These are phyloP conservation scores for Calephelis virginiensis DNA, from an alignment of 1,140 invertebrate species.

Conservation along the genomic window DNA sequence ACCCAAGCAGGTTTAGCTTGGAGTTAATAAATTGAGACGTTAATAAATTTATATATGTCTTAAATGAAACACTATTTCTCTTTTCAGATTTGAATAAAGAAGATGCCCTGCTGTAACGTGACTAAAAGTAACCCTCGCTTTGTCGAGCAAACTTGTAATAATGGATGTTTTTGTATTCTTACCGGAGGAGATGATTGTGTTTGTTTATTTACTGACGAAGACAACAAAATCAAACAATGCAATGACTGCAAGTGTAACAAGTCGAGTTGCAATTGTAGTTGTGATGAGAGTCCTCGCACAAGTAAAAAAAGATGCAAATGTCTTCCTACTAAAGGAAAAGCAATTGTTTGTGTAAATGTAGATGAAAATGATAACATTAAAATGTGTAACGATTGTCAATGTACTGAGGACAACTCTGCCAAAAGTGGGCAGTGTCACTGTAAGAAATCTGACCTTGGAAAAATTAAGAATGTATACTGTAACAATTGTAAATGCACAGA, in stretches of 20 bases:
- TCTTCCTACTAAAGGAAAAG: conserved; percentile 34
- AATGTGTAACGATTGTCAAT: conserved; percentile 20
- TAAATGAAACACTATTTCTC: background rate
- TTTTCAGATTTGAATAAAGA: background rate
- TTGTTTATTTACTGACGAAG: conserved; percentile 36
- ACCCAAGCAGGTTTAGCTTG: too few species aligned
- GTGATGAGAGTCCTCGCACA: conserved; percentile 11
- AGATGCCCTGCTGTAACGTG: conserved; percentile 46
- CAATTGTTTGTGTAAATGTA: conserved; percentile 36
- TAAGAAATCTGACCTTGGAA: background rate
- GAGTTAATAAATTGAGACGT: too few species aligned
- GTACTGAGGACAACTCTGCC: background rate
- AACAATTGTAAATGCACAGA: background rate
- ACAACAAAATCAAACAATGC: conserved; percentile 28
- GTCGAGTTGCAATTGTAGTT: conserved; percentile 9
- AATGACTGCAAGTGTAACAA: conserved; percentile 23
- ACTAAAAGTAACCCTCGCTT: conserved; percentile 30
- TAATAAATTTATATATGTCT: too few species aligned
- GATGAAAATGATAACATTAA: conserved; percentile 35
- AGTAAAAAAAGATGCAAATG: conserved; percentile 32
- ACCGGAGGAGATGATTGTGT: conserved; percentile 38
- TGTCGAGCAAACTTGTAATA: conserved; percentile 33
- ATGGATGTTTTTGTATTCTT: conserved; percentile 39
- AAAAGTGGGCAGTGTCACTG: background rate
- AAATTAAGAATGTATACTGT: background rate